Conservation (phyloP, 2,113 vertebrate species). For the Tretioscincus oriximinensis region DNA sequence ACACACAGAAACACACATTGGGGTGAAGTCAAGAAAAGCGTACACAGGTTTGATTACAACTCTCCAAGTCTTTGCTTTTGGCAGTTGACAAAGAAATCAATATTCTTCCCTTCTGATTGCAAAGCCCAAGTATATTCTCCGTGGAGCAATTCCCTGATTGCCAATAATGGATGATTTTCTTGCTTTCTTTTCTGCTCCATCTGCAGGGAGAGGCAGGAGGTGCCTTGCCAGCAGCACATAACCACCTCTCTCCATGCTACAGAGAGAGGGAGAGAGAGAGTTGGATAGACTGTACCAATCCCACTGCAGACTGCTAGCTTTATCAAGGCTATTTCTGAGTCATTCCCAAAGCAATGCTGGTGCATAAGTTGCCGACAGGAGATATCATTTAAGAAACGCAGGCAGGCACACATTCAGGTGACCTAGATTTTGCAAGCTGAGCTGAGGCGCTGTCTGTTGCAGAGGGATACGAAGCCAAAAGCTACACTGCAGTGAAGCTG, state of each 20-base stretch:
- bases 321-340: slow-evolving; percentile 26
- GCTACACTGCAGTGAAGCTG: slow-evolving; percentile 25
- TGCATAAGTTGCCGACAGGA: background rate
- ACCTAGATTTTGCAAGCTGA: slow-evolving; percentile 28
- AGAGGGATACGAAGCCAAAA: slow-evolving; percentile 24
- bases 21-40: background rate
- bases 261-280: background rate
- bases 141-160: background rate
- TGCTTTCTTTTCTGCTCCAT: background rate
- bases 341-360: background rate
- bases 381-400: background rate
- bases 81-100: slow-evolving; percentile 3
- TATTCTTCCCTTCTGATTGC: slow-evolving; percentile 2
- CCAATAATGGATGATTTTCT: background rate
- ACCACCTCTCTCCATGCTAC: background rate
- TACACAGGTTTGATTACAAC: too few relatives aligned
- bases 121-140: background rate
- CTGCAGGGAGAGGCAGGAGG: background rate
- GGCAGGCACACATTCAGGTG: slow-evolving; percentile 5
- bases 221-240: background rate
- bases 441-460: slow-evolving; percentile 19
- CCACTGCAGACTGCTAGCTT: background rate
- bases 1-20: too few relatives aligned
- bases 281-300: background rate
- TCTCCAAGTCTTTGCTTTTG: background rate